Conservation (phyloP, 2,888 invertebrate genomes). For the Sycophila texana region DNA sequence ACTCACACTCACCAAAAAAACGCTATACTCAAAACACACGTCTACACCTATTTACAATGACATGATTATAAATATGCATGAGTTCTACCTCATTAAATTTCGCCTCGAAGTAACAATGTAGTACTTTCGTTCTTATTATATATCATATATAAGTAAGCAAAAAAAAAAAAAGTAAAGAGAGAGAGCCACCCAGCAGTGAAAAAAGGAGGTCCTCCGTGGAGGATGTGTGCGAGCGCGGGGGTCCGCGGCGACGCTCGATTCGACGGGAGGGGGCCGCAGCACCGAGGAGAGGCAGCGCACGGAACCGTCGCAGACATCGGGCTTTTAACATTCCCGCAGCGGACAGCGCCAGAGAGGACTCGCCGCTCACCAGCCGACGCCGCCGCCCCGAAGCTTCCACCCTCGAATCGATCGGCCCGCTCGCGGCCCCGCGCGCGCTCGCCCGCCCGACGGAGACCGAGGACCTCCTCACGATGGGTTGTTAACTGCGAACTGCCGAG, state of each 20-base stretch:
- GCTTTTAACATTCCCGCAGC: constrained; percentile 53
- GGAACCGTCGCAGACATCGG: constrained; percentile 22
- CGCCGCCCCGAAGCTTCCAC: constrained; percentile 34
- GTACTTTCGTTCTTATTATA: constrained; percentile 55
- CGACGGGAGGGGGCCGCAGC: constrained; percentile 12
- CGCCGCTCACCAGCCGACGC: constrained; percentile 21
- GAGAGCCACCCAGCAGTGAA: no score
- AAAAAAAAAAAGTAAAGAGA: no score
- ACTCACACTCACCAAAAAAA: not conserved
- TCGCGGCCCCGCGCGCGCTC: constrained; percentile 18
- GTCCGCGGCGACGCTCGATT: constrained; percentile 29
- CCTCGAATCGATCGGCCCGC: constrained; percentile 53
- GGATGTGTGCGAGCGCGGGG: not conserved
- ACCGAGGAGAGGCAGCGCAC: not conserved
- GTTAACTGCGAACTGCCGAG: constrained; percentile 46
- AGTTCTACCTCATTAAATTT: constrained; percentile 57
- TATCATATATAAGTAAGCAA: not conserved
- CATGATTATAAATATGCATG: constrained; percentile 58
- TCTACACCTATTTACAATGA: constrained; percentile 36
- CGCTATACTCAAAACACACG: constrained; percentile 19
- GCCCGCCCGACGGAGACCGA: constrained; percentile 20
- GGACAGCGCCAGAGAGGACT: constrained; percentile 12
- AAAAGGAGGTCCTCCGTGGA: no score
- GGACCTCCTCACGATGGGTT: constrained; percentile 51
- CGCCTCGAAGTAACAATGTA: constrained; percentile 59